Conservation (phyloP, 2,888 invertebrate genomes). For the Drosophila quinaria region DNA sequence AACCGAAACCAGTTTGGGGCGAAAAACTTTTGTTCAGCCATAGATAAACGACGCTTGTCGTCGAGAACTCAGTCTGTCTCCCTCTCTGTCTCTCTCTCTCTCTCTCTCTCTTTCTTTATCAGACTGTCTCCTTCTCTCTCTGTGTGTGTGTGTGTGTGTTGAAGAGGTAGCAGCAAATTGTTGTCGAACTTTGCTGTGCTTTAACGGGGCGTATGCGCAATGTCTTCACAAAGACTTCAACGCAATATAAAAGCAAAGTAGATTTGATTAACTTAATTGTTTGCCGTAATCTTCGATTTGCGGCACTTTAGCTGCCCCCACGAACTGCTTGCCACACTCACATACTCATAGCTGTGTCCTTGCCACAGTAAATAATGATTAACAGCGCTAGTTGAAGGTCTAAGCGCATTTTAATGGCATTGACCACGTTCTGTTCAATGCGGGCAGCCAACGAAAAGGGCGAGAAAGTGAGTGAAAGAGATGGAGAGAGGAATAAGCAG, state of each 20-base stretch:
- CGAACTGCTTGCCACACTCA: neutral
- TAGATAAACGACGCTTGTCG: slow-evolving; percentile 75
- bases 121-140: neutral
- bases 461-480: neutral
- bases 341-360: slow-evolving; percentile 7
- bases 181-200: slow-evolving; percentile 48
- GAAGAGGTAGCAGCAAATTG: slow-evolving; percentile 63
- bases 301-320: slow-evolving; percentile 31
- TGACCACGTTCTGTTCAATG: slow-evolving; percentile 23
- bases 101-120: neutral
- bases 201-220: slow-evolving; percentile 63
- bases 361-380: slow-evolving; percentile 73
- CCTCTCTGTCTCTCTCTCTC: neutral
- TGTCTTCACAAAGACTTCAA: slow-evolving; percentile 57
- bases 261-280: slow-evolving; percentile 80
- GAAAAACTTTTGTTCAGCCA: slow-evolving; percentile 62
- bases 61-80: slow-evolving; percentile 32
- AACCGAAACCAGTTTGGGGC: slow-evolving; percentile 20
- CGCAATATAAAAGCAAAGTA: slow-evolving; percentile 49
- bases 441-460: slow-evolving; percentile 7
- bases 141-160: slow-evolving; percentile 21
- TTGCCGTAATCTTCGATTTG: slow-evolving; percentile 78
- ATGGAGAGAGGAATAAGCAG: neutral
- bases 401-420: slow-evolving; percentile 78
- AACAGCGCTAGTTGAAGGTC: slow-evolving; percentile 62